Evolutionary conservation across 2,888 invertebrate genomes (phyloP).

Genomic region (Tryphoninae sp.): DNA sequence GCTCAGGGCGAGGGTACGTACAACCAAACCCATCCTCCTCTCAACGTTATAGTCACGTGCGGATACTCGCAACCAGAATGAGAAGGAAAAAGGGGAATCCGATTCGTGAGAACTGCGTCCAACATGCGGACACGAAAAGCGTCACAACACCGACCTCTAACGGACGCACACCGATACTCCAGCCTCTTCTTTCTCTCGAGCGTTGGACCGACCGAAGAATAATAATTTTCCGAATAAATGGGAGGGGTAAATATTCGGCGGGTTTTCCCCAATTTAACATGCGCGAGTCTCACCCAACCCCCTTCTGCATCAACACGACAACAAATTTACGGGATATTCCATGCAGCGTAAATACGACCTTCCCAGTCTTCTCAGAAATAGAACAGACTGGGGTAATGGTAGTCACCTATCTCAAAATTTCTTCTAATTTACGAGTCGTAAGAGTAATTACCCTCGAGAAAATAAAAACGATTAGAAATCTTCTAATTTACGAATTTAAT

Average conservation of each 20-base stretch:
- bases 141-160: constrained; percentile 33
- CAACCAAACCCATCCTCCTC: constrained; percentile 46
- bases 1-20: background rate
- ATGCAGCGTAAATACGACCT: constrained; percentile 47
- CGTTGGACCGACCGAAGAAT: constrained; percentile 54
- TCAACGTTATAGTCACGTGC: constrained; percentile 50
- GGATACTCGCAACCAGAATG: constrained; percentile 6
- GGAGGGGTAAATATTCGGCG: constrained; percentile 52
- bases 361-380: background rate
- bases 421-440: too few species aligned
- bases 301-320: background rate
- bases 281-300: constrained; percentile 10
- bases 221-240: constrained; percentile 54
- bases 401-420: background rate
- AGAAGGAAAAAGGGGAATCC: constrained; percentile 8
- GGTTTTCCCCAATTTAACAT: constrained; percentile 52
- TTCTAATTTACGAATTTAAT: too few species aligned
- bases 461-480: too few species aligned
- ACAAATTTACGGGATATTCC: constrained; percentile 54
- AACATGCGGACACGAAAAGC: constrained; percentile 34
- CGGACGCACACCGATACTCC: background rate
- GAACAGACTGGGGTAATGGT: background rate
- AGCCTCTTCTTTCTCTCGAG: background rate
- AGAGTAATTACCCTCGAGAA: too few species aligned
- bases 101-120: constrained; percentile 38